Evolutionary conservation across 2,113 vertebrate genomes (phyloP), one percentile per base, ranked within the genome.

Genomic region (Oxyura jamaicensis): DNA sequence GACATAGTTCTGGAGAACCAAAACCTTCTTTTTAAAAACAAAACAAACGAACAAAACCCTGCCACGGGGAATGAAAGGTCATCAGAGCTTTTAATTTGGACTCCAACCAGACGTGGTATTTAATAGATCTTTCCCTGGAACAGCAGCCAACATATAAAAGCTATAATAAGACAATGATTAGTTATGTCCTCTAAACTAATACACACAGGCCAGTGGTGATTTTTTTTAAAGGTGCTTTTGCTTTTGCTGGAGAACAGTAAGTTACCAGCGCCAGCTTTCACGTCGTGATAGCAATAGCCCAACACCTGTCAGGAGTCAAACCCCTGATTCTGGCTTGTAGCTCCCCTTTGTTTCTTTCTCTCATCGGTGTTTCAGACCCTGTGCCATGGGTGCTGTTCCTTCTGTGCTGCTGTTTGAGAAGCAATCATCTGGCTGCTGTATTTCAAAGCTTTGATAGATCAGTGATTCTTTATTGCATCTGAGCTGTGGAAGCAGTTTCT

Each of bases 1-100:
- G 35, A 39, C 66, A 63, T 35, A 88, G 55, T 88, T 95, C 68
- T 86, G 53, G 20, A 85, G 26, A 18, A 78, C 52, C 36, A 95
- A 75, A 44, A 12, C 86, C n/a, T 42, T 59, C 19, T 59, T 68
- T 77, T 28, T 14, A 5, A 17, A 52, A 80, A 66, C 10, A 58
- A 82, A 56, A 6, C 3, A 7, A 8, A 77, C 68, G 71, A 58
- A 31, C 2, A 2, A 72, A 62, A 59, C 16, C 20, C 87, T 62
- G 13, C 36, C 41, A 6, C 55, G 91, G 78, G 84, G 81, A 95
- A 58, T 67, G 53, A 73, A 73, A 84, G 82, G 86, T 92, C 92
- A 82, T 78, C 63, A 33, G 83, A 92, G 82, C 90, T 91, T 95
- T 96, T 91, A 74, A 94, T 96, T 65, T 94, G 67, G 75, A 80